A percentile compares a stretch with the other conserved stretches of the same genome.
Evolutionary conservation across 35 echinoderm and acorn worm species (phyloP).

Genomic region (Hemicentrotus pulcherrimus): DNA sequence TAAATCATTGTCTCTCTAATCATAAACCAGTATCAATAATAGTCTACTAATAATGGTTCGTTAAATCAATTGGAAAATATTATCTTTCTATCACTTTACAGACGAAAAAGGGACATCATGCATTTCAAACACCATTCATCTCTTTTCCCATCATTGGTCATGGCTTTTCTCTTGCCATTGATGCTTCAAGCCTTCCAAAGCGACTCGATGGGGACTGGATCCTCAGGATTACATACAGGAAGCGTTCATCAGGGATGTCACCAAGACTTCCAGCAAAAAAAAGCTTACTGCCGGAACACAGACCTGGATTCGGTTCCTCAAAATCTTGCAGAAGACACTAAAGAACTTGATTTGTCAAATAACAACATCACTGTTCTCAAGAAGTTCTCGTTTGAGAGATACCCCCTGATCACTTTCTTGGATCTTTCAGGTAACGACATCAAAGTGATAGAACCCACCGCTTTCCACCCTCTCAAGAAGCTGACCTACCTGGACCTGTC

Average conservation of each 20-base stretch:
- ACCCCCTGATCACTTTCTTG: neutral
- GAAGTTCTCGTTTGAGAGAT: neutral
- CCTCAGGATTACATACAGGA: neutral
- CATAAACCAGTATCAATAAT: too few relatives aligned
- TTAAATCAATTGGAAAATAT: too few relatives aligned
- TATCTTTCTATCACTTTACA: too few relatives aligned
- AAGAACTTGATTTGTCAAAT: neutral
- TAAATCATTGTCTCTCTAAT: too few relatives aligned
- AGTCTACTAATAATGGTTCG: too few relatives aligned
- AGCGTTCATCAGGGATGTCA: neutral
- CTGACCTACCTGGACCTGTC: neutral
- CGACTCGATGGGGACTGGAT: neutral
- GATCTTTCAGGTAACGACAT: conserved; percentile 19
- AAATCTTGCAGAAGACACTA: neutral
- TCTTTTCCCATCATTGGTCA: neutral
- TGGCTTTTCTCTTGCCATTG: neutral
- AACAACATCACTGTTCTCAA: neutral
- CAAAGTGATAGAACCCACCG: neutral
- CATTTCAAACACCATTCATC: neutral
- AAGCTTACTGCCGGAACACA: neutral
- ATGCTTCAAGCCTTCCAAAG: neutral
- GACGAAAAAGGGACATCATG: neutral
- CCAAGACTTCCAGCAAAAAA: neutral
- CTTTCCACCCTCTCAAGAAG: neutral
- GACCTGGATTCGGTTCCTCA: neutral